Evolutionary conservation across 2,797 vertebrate species (phyloP).

Genomic region (Hephaestus fuliginosus): DNA sequence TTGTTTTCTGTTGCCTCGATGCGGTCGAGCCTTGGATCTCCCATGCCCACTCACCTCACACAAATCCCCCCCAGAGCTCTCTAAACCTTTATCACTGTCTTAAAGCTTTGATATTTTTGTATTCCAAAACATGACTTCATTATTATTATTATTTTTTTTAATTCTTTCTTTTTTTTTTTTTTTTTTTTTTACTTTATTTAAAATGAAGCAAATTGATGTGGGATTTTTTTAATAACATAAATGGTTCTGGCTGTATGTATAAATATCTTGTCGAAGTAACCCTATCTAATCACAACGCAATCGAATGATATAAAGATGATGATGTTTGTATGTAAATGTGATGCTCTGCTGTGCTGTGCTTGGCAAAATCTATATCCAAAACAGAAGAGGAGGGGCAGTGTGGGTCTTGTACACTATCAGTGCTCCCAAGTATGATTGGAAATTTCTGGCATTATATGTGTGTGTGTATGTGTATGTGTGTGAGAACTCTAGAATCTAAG

Average conservation of each 20-base stretch:
- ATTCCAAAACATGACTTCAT: constrained; percentile 35
- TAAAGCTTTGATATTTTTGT: constrained; percentile 54
- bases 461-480: background rate
- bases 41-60: constrained; percentile 7
- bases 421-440: constrained; percentile 7
- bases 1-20: constrained; percentile 37
- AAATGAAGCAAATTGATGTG: constrained; percentile 32
- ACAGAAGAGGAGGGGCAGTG: constrained; percentile 20
- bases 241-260: constrained; percentile 62
- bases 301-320: constrained; percentile 44
- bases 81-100: constrained; percentile 30
- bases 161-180: constrained; percentile 14
- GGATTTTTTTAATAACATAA: constrained; percentile 32
- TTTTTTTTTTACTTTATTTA: constrained; percentile 23
- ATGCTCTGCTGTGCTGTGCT: constrained; percentile 70
- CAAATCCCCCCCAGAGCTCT: background rate
- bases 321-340: constrained; percentile 56
- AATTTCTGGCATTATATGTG: background rate
- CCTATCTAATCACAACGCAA: constrained; percentile 56
- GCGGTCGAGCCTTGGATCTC: constrained; percentile 31
- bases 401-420: constrained; percentile 20
- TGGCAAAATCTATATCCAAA: constrained; percentile 55
- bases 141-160: constrained; percentile 5
- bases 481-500: constrained; percentile 19
- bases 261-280: constrained; percentile 63